These are phyloP conservation scores for Premnoplex brunnescens DNA, from an alignment of 2,797 vertebrate species.

Conservation along the genomic window DNA sequence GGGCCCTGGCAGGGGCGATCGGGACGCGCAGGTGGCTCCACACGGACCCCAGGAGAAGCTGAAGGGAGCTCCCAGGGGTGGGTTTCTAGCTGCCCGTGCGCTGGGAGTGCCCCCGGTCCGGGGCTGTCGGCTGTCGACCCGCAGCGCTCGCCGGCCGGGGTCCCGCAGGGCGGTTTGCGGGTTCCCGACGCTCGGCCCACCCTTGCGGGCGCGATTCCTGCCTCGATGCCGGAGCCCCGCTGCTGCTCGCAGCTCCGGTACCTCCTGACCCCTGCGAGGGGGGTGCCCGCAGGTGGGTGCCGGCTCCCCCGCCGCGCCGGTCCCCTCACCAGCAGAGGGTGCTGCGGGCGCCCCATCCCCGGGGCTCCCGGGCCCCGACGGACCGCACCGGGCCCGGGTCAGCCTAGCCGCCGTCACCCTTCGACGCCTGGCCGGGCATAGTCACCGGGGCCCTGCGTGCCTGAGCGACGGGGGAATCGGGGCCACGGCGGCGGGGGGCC, in stretches of 20 bases:
- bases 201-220: background rate
- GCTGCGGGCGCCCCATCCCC: background rate
- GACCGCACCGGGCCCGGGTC: background rate
- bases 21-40: background rate
- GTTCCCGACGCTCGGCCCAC: too few species aligned
- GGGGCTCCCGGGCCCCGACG: background rate
- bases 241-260: background rate
- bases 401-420: background rate
- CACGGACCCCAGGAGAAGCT: background rate
- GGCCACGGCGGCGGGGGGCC: background rate
- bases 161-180: background rate
- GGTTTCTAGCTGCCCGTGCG: too few species aligned
- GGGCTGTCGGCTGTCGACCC: background rate
- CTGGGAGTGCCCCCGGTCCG: background rate
- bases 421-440: background rate
- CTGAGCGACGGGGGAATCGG: too few species aligned
- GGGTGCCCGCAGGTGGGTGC: background rate
- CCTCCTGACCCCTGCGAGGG: background rate
- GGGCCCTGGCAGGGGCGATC: background rate
- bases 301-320: background rate
- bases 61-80: background rate
- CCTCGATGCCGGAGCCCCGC: background rate
- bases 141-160: too few species aligned
- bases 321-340: conserved; percentile 55
- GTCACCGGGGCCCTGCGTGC: too few species aligned